These are phyloP conservation scores for Mola mola DNA, from an alignment of 2,113 vertebrate species.

Conservation along the genomic window DNA sequence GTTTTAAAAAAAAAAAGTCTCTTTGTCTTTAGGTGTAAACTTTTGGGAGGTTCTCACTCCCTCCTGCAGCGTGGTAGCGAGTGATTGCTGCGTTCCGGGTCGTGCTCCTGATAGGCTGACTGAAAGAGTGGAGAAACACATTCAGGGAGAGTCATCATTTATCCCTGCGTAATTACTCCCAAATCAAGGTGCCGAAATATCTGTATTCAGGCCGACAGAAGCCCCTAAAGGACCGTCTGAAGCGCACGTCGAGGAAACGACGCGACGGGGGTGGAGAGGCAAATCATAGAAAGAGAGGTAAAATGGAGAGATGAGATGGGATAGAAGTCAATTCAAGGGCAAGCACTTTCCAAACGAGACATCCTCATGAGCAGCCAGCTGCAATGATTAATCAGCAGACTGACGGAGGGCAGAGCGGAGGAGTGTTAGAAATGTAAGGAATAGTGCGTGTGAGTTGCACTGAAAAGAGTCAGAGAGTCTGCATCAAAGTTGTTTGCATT, in stretches of 20 bases:
- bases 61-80: conserved; percentile 47
- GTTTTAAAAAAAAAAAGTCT: conserved; percentile 34
- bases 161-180: conserved; percentile 71
- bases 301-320: conserved; percentile 42
- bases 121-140: conserved; percentile 46
- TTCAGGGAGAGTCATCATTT: conserved; percentile 71
- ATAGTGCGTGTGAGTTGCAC: too few relatives aligned
- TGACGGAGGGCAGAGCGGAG: conserved; percentile 37
- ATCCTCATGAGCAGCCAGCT: conserved; percentile 62
- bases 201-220: conserved; percentile 50
- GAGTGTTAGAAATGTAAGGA: too few relatives aligned
- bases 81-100: conserved; percentile 66
- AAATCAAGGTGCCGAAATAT: conserved; percentile 73
- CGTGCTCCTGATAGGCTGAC: conserved; percentile 58
- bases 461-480: too few relatives aligned
- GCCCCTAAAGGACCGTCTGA: conserved; percentile 56
- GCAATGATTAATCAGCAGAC: conserved; percentile 59
- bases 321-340: conserved; percentile 57
- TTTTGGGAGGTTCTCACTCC: conserved; percentile 45
- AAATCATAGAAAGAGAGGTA: conserved; percentile 28
- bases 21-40: conserved; percentile 52
- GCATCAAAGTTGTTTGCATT: too few relatives aligned
- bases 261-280: conserved; percentile 9
- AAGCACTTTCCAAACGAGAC: conserved; percentile 48
- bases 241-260: conserved; percentile 47